These are phyloP conservation scores for Heterocephalus glaber DNA, from an alignment of 2,113 vertebrate species.

Conservation along the genomic window DNA sequence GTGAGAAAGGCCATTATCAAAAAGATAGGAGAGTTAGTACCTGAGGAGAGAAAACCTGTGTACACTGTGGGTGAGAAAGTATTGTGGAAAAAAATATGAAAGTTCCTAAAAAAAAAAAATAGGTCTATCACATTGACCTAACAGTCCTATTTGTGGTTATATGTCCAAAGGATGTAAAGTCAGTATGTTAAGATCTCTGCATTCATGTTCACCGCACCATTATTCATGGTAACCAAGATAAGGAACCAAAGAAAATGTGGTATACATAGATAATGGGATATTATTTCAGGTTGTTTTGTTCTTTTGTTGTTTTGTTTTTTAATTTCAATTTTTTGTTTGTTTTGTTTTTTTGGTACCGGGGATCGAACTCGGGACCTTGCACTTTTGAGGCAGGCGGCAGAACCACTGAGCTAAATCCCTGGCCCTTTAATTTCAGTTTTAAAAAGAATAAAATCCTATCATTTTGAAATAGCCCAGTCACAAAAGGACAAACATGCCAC, in stretches of 20 bases:
- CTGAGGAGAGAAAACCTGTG: neutral
- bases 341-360: too few relatives aligned
- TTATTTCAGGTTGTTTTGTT: neutral
- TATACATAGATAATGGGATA: neutral
- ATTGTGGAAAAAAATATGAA: neutral
- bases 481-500: neutral
- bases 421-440: neutral
- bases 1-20: neutral
- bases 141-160: neutral
- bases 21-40: neutral
- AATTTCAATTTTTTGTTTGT: too few relatives aligned
- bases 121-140: neutral
- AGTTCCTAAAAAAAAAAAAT: neutral
- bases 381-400: too few relatives aligned
- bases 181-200: neutral
- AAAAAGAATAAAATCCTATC: neutral
- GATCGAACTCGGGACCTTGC: too few relatives aligned
- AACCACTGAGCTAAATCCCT: too few relatives aligned
- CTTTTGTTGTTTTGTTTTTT: too few relatives aligned
- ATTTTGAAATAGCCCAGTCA: neutral
- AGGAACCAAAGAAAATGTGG: neutral
- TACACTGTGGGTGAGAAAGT: too few relatives aligned
- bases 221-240: neutral
- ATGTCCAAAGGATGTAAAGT: neutral
- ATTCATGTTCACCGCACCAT: neutral